Conservation (phyloP, 2,797 vertebrate species). For the Sardinella longiceps region DNA sequence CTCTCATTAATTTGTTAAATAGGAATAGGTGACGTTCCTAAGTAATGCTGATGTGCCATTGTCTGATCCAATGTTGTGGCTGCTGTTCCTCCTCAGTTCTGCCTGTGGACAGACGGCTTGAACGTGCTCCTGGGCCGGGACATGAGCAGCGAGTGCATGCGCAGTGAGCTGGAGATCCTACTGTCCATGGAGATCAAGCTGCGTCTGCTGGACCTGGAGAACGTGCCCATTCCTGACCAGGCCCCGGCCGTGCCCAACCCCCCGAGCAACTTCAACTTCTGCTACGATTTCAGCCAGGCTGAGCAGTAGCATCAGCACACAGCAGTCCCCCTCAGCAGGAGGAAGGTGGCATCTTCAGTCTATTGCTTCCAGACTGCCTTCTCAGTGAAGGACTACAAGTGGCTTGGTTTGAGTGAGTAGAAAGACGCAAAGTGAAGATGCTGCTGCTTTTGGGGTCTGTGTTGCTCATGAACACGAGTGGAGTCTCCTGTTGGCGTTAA, state of each 20-base stretch:
- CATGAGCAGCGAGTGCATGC: constrained; percentile 90
- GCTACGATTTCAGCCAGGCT: constrained; percentile 90
- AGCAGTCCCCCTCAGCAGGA: not conserved
- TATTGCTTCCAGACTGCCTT: not conserved
- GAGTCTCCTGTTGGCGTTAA: not conserved
- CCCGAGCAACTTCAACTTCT: constrained; percentile 95
- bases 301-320: constrained; percentile 78
- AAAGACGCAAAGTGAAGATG: not conserved
- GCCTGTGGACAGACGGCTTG: constrained; percentile 94
- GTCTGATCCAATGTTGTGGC: not conserved
- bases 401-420: not conserved
- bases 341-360: not conserved
- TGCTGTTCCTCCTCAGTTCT: constrained; percentile 83
- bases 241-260: constrained; percentile 88
- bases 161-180: constrained; percentile 92
- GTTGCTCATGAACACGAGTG: not conserved
- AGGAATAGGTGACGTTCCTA: not conserved
- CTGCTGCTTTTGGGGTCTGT: constrained; percentile 5
- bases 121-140: constrained; percentile 88
- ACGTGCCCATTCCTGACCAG: constrained; percentile 86
- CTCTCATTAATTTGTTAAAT: not conserved
- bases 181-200: constrained; percentile 98
- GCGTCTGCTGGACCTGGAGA: constrained; percentile 93
- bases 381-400: not conserved
- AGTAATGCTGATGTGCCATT: not conserved